Evolutionary conservation across 2,888 invertebrate species (phyloP), one percentile per base, ranked within the genome.

Genomic region (Pristionchus entomophagus): DNA sequence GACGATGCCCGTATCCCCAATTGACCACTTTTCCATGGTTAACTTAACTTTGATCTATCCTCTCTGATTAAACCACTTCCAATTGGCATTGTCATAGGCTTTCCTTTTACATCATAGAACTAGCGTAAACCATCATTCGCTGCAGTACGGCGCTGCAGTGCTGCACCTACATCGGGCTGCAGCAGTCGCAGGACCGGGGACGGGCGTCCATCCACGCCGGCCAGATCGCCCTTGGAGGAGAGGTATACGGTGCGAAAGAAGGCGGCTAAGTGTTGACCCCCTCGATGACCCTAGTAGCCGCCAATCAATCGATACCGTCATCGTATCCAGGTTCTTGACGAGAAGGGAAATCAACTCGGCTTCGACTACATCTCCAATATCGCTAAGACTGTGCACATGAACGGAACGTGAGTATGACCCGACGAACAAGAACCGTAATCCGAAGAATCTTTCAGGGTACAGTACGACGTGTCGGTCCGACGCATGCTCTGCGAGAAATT

Each of bases 361-460:
- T 84, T 84, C 84, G 84, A 84, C 49, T 84, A 84, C 65, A 65
- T 84, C 41, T 62, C 84, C n/a, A 49, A 84, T 32, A 65, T 84
- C 22, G 45, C 17, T 2, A 84, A 84, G 29, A 26, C 56, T 19
- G 56, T 81, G 32, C 12, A 35, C 2, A 5, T 26, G 12, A 56
- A 81, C 22, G 81, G 81, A 56, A 35, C 56, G 81, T 81, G 26
- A 81, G 81, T 56, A 10, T n/a, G 56, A 56, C 56, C n/a, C 26
- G n/a, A 8, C n/a, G n/a, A 22, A 56, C 53, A 6, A 22, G 2
- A 14, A 6, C 6, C 53, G 19, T 6, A n/a, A 22, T 4, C n/a
- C 53, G 4, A 2, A 8, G 53, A 22, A 56, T 5, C 29, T 45
- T 81, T 22, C n/a, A 81, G 81, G 3, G 19, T 81, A 29, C 51